Percentiles rank a stretch among this genome's conserved stretches.
These are phyloP conservation scores for Drosophila fuyamai DNA, from an alignment of 1,140 invertebrate genomes.

Conservation along the genomic window DNA sequence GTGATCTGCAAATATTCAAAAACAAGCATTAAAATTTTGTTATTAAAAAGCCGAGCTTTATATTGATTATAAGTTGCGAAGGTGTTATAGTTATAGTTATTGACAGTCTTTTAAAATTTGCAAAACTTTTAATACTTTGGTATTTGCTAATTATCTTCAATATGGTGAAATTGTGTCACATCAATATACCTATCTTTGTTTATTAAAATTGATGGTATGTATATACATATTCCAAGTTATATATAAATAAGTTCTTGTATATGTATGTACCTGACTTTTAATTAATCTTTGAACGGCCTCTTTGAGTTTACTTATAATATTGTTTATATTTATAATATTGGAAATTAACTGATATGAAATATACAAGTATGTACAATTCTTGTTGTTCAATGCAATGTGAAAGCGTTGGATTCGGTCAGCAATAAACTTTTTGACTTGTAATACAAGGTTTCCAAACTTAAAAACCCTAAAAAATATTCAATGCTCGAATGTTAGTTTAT, in stretches of 20 bases:
- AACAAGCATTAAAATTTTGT: background rate
- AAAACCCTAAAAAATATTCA: no score
- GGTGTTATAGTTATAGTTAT: no score
- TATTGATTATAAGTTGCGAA: no score
- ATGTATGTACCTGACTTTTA: background rate
- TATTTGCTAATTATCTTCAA: background rate
- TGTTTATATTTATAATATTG: background rate
- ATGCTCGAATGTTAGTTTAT: no score
- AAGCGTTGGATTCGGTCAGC: no score
- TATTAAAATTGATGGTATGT: background rate
- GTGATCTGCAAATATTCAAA: constrained; percentile 2
- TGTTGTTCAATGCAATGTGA: background rate
- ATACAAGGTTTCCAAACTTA: no score
- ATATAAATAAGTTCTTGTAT: background rate
- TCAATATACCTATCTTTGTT: background rate
- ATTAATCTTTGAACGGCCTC: constrained; percentile 9
- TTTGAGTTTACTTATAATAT: constrained; percentile 5
- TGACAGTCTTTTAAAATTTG: no score
- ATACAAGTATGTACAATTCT: background rate
- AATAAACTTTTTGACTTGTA: no score
- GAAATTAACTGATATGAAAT: constrained; percentile 8
- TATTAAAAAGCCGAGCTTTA: no score
- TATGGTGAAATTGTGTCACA: constrained; percentile 20
- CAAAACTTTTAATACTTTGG: background rate
- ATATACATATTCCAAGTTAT: background rate